phyloP scores from a whole-genome alignment of 2,113 vertebrate species.

The Mola mola region DNA sequence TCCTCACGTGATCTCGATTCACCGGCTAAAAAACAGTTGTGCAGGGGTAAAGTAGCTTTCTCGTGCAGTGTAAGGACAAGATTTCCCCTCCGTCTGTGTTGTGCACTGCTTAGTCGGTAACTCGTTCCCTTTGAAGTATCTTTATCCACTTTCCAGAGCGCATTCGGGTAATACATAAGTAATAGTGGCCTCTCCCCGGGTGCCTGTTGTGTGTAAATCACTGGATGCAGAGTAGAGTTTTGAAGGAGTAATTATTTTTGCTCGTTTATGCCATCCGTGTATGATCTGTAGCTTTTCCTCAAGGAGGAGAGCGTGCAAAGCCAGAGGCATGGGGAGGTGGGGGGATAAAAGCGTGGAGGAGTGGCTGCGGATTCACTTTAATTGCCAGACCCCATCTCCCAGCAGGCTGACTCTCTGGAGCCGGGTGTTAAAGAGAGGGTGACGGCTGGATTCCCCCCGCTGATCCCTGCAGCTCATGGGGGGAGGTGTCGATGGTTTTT shows the following conservation, averaged over 20 bases:
- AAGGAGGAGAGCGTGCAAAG: slow-evolving; percentile 1
- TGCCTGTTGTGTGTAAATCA: slow-evolving; percentile 19
- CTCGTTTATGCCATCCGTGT: slow-evolving; percentile 4
- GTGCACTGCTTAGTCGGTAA: slow-evolving; percentile 23
- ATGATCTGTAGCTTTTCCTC: slow-evolving; percentile 33
- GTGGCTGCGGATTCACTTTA: slow-evolving; percentile 37
- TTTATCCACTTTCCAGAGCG: slow-evolving; percentile 17
- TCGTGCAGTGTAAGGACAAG: slow-evolving; percentile 12
- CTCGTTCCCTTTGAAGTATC: slow-evolving; percentile 21
- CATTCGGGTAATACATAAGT: slow-evolving; percentile 38
- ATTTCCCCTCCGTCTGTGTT: slow-evolving; percentile 3
- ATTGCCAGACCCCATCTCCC: slow-evolving; percentile 53
- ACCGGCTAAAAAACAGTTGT: slow-evolving; percentile 39
- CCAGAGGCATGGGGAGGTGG: slow-evolving; percentile 24
- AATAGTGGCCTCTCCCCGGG: slow-evolving; percentile 18
- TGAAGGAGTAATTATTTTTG: slow-evolving; percentile 33
- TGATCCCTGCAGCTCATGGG: slow-evolving; percentile 20
- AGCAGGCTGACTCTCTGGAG: slow-evolving; percentile 35
- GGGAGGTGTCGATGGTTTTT: slow-evolving; percentile 10
- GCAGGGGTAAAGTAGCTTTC: slow-evolving; percentile 37
- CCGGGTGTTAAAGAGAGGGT: slow-evolving; percentile 41
- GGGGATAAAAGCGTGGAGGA: slow-evolving; percentile 40
- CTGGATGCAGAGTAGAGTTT: slow-evolving; percentile 7
- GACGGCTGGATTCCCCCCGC: slow-evolving; percentile 22
- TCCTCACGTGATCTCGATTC: slow-evolving; percentile 17